These are phyloP conservation scores for Atta texana DNA, from an alignment of 1,140 invertebrate genomes.

Conservation along the genomic window DNA sequence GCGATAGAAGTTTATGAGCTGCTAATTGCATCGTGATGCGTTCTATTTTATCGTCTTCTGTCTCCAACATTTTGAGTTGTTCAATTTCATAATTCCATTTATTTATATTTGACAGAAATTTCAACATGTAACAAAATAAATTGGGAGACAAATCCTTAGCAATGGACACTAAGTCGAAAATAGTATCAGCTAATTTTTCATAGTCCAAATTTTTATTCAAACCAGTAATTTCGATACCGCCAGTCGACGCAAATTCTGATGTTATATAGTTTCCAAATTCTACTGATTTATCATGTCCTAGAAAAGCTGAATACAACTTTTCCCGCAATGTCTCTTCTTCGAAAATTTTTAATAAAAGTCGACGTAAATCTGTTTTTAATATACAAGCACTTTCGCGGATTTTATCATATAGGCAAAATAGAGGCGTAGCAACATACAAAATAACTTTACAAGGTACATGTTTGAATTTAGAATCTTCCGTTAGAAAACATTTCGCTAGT, in stretches of 20 bases:
- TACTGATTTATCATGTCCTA: slow-evolving; percentile 71
- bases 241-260: slow-evolving; percentile 80
- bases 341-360: slow-evolving; percentile 81
- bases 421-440: slow-evolving; percentile 74
- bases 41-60: slow-evolving; percentile 72
- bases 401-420: slow-evolving; percentile 83
- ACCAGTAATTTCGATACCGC: slow-evolving; percentile 79
- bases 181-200: slow-evolving; percentile 76
- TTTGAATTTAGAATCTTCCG: slow-evolving; percentile 81
- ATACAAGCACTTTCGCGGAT: slow-evolving; percentile 78
- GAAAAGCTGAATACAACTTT: slow-evolving; percentile 77
- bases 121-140: slow-evolving; percentile 81
- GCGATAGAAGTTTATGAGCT: slow-evolving; percentile 80
- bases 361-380: slow-evolving; percentile 77
- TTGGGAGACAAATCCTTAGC: slow-evolving; percentile 74
- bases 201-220: slow-evolving; percentile 63
- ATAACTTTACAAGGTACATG: slow-evolving; percentile 78
- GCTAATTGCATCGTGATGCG: slow-evolving; percentile 77
- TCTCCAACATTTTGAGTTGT: slow-evolving; percentile 70
- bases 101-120: slow-evolving; percentile 69
- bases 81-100: slow-evolving; percentile 24
- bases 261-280: slow-evolving; percentile 76
- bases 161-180: slow-evolving; percentile 79
- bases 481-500: slow-evolving; percentile 82
- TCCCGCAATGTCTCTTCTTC: slow-evolving; percentile 65